Evolutionary conservation across 2,888 invertebrate genomes (phyloP).

Genomic region (Augochlorella aurata): DNA sequence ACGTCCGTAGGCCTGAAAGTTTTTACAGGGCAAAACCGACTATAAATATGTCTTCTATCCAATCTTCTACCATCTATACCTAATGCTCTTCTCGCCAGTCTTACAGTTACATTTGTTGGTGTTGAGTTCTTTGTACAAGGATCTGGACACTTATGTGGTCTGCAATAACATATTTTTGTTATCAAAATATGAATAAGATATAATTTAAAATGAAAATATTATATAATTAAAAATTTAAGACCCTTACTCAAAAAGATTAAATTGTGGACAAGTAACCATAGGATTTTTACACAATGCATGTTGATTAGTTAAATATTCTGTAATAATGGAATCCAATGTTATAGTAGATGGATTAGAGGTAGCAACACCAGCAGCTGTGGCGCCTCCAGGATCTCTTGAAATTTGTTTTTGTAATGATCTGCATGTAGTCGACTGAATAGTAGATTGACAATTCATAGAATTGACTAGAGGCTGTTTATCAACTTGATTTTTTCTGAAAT

Average conservation of each 20-base stretch:
- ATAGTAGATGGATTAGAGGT: conserved; percentile 82
- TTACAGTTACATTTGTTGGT: conserved; percentile 88
- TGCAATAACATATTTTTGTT: conserved; percentile 76
- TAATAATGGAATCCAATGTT: conserved; percentile 95
- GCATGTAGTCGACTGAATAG: conserved; percentile 62
- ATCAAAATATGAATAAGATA: background rate
- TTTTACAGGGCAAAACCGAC: conserved; percentile 90
- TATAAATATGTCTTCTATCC: conserved; percentile 92
- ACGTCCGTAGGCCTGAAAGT: conserved; percentile 88
- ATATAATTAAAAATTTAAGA: conserved; percentile 9
- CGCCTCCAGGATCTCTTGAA: conserved; percentile 78
- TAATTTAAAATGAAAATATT: background rate
- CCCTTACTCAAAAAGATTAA: conserved; percentile 93
- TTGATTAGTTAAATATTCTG: conserved; percentile 97
- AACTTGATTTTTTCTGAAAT: conserved; percentile 70
- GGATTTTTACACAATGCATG: conserved; percentile 99
- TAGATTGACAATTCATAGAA: conserved; percentile 55
- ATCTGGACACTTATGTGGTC: conserved; percentile 98
- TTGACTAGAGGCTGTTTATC: conserved; percentile 69
- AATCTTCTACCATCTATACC: conserved; percentile 86
- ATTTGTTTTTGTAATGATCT: conserved; percentile 84
- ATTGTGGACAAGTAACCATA: conserved; percentile 98
- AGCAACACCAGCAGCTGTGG: conserved; percentile 74
- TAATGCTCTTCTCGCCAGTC: conserved; percentile 74
- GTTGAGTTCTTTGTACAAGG: conserved; percentile 87